Evolutionary conservation across 2,888 invertebrate genomes (phyloP), one percentile per base, ranked within the genome.

Genomic region (Chrysolina oricalcia): DNA sequence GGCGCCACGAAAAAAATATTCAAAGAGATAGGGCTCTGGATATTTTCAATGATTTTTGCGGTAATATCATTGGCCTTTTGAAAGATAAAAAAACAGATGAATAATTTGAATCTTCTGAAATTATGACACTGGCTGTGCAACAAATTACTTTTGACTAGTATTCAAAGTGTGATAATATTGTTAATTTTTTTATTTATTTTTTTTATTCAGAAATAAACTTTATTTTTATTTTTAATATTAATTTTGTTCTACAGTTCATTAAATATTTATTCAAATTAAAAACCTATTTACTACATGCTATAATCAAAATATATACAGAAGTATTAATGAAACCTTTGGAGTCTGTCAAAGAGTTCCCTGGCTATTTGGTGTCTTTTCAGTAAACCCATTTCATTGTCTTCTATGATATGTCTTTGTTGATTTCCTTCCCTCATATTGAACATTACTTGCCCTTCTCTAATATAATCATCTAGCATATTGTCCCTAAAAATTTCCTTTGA

Each of bases 401-500:
- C 48, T 10, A 64, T 70, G 65, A 68, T 67, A 23, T 66, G 46
- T 17, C 56, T 50, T 10, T 21, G 21, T 19, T 71, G 48, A 62
- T 74, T 70, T 62, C 75, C 77, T 59, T 48, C 48, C n/a, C 9
- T 48, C 48, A 48, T n/a, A 13, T 48, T 48, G 9, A 48, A 48
- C 48, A 48, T 48, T 48, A 48, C 48, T 48, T 48, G 48, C 48
- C 48, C 48, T 48, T 48, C 48, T 48, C 48, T 15, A 48, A 48
- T 48, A 48, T 48, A 48, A n/a, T 48, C 48, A 10, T 48, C 48
- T 8, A 48, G 48, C 48, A 48, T 48, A 48, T 48, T 48, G 15
- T 48, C 48, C 11, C 48, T 48, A 48, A 48, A 48, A 13, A 48
- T 15, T 48, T 10, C n/a, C 5, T 75, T 21, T 48, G 35, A 11